Conservation (phyloP, 2,888 invertebrate genomes). For the Cryptocephalus moraei region DNA sequence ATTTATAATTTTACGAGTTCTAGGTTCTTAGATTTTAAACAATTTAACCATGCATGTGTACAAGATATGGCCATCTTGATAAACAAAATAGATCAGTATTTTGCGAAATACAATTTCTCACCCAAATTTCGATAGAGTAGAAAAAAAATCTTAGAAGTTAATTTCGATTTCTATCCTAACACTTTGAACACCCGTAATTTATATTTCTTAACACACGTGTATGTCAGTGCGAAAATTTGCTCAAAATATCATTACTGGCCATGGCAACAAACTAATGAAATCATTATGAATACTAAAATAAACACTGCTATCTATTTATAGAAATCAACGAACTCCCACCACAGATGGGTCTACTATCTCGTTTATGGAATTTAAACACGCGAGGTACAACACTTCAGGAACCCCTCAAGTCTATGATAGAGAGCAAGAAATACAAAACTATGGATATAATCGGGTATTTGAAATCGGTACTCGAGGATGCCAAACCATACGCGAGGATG, state of each 20-base stretch:
- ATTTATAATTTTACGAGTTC: too few relatives aligned
- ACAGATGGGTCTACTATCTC: conserved; percentile 85
- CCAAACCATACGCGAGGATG: conserved; percentile 88
- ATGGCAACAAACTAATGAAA: neutral
- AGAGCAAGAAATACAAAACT: conserved; percentile 87
- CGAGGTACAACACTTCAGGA: conserved; percentile 81
- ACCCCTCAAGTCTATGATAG: conserved; percentile 83
- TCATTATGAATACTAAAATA: too few relatives aligned
- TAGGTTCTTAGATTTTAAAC: too few relatives aligned
- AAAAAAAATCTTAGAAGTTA: too few relatives aligned
- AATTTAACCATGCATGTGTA: too few relatives aligned
- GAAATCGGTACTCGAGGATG: conserved; percentile 79
- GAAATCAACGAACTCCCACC: conserved; percentile 85
- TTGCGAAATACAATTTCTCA: too few relatives aligned
- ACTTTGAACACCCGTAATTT: neutral
- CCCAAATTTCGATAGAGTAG: too few relatives aligned
- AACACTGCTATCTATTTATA: conserved; percentile 27
- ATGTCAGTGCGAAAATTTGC: neutral
- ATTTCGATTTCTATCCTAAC: too few relatives aligned
- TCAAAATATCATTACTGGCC: neutral
- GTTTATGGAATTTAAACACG: conserved; percentile 95
- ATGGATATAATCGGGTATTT: conserved; percentile 92
- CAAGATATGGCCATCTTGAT: too few relatives aligned
- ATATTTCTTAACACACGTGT: neutral
- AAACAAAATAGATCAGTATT: too few relatives aligned